Percentiles rank a stretch among this genome's conserved stretches.
Conservation (phyloP, 2,797 vertebrate species). For the Borostomias antarcticus region DNA sequence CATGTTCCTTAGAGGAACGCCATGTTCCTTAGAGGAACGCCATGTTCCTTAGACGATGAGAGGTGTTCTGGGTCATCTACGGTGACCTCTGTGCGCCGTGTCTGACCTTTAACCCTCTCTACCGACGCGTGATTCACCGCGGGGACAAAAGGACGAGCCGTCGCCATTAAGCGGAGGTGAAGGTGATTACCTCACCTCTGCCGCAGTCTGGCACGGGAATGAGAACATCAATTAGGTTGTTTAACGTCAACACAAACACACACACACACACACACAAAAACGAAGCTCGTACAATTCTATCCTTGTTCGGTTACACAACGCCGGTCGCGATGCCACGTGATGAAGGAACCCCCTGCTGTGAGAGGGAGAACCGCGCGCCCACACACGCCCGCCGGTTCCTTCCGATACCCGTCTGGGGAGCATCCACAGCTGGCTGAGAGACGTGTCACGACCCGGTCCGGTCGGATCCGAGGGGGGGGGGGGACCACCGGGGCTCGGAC, state of each 20-base stretch:
- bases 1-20: too few species aligned
- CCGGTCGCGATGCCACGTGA: too few species aligned
- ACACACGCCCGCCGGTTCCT: too few species aligned
- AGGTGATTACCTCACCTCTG: constrained; percentile 19
- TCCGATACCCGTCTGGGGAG: not conserved
- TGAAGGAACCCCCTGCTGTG: not conserved
- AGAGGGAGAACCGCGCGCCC: too few species aligned
- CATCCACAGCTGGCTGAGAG: constrained; percentile 1
- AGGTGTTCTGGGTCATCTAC: constrained; percentile 17
- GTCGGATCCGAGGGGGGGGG: constrained; percentile 25
- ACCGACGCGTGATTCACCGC: constrained; percentile 26
- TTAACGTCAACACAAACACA: constrained; percentile 13
- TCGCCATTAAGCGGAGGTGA: constrained; percentile 33
- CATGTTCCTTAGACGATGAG: constrained; percentile 4
- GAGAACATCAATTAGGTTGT: constrained; percentile 44
- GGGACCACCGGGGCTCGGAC: constrained; percentile 7
- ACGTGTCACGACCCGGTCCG: constrained; percentile 18
- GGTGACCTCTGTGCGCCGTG: constrained; percentile 13
- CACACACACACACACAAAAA: not conserved
- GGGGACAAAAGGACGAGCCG: constrained; percentile 28
- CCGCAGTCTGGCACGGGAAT: constrained; percentile 9
- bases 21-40: constrained; percentile 10
- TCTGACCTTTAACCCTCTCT: constrained; percentile 31
- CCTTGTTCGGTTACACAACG: not conserved
- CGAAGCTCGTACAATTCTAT: not conserved